Conservation (phyloP, 1,140 invertebrate species). For the Anastatus disparis region DNA sequence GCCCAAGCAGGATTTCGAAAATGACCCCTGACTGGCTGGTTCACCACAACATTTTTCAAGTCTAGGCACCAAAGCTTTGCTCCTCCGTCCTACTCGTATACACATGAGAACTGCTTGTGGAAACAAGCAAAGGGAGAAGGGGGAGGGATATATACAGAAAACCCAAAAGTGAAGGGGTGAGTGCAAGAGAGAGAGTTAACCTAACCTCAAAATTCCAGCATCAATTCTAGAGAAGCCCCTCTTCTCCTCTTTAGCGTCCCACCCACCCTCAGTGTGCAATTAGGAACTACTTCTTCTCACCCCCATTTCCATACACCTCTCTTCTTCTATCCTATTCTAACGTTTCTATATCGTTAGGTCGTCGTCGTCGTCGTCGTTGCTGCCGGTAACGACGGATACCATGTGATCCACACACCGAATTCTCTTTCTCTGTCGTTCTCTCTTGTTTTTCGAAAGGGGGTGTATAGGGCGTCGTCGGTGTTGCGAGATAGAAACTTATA, state of each 20-base stretch:
- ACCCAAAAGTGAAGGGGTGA: conserved; percentile 17
- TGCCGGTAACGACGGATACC: conserved; percentile 48
- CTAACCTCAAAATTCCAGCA: conserved; percentile 64
- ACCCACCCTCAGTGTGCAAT: conserved; percentile 58
- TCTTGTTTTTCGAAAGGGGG: conserved; percentile 58
- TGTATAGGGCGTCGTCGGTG: conserved; percentile 32
- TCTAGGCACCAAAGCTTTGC: conserved; percentile 51
- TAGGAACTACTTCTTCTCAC: conserved; percentile 56
- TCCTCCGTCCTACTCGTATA: conserved; percentile 49
- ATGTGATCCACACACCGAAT: conserved; percentile 57
- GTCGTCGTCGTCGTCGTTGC: conserved; percentile 48
- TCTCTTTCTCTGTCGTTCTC: too few relatives aligned
- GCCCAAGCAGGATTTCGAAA: conserved; percentile 52
- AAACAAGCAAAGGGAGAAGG: conserved; percentile 30
- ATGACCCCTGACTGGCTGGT: conserved; percentile 53
- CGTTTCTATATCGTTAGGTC: conserved; percentile 54
- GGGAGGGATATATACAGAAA: neutral
- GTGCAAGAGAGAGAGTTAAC: conserved; percentile 52
- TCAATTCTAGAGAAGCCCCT: conserved; percentile 59
- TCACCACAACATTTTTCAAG: conserved; percentile 60
- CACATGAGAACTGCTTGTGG: conserved; percentile 43
- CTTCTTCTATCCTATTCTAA: conserved; percentile 56
- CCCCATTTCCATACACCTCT: too few relatives aligned
- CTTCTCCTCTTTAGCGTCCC: conserved; percentile 47
- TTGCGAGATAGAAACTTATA: conserved; percentile 32